phyloP scores from a whole-genome alignment of 2,888 invertebrate species.

The Bombylius discolor region DNA sequence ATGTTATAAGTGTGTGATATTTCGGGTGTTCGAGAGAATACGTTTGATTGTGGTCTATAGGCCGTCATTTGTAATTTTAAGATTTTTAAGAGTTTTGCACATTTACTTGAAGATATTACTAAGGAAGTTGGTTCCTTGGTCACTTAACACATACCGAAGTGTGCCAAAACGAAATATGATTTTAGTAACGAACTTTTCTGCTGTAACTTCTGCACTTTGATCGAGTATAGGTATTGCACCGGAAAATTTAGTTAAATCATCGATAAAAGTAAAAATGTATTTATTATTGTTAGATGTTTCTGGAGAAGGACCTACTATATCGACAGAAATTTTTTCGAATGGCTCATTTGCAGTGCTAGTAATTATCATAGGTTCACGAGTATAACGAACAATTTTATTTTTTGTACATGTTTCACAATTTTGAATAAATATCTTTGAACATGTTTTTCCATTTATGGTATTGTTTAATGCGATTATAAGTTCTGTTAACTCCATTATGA shows the following conservation, averaged over 20 bases:
- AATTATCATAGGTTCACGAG: background rate
- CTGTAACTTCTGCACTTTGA: slow-evolving; percentile 24
- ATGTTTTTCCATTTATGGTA: slow-evolving; percentile 22
- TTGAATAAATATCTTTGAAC: slow-evolving; percentile 24
- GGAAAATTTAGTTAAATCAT: slow-evolving; percentile 21
- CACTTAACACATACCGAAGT: background rate
- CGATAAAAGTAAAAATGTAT: slow-evolving; percentile 19
- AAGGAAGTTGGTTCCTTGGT: too few species aligned
- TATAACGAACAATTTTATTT: slow-evolving; percentile 13
- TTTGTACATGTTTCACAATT: slow-evolving; percentile 16
- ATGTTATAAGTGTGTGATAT: too few species aligned
- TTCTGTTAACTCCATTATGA: slow-evolving; percentile 16
- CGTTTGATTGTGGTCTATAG: slow-evolving; percentile 1
- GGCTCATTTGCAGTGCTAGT: background rate
- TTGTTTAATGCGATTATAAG: slow-evolving; percentile 18
- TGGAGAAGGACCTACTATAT: slow-evolving; percentile 22
- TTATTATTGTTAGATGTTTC: slow-evolving; percentile 15
- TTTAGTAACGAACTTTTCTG: slow-evolving; percentile 10
- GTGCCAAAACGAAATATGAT: background rate
- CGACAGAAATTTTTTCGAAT: slow-evolving; percentile 21
- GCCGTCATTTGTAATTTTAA: background rate
- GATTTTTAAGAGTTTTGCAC: background rate
- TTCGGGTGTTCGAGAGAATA: too few species aligned
- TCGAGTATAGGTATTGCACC: slow-evolving; percentile 19
- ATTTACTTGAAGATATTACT: background rate